Conservation (phyloP, 2,113 vertebrate species). For the Scopus umbretta region DNA sequence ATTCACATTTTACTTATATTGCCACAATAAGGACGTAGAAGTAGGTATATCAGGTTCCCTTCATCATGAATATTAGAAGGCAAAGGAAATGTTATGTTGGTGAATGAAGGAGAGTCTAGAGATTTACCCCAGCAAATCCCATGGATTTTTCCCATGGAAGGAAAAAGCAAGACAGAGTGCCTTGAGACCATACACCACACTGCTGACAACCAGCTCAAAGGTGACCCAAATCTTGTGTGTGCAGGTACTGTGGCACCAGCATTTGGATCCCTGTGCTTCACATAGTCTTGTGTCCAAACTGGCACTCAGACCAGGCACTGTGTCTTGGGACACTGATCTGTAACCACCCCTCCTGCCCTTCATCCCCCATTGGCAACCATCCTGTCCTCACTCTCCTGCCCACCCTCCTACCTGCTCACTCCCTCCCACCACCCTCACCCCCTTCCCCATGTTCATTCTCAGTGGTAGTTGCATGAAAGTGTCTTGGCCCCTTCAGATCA, state of each 20-base stretch:
- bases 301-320: background rate
- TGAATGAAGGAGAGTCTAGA: background rate
- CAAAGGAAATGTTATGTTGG: background rate
- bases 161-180: background rate
- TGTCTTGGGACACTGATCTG: background rate
- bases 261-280: background rate
- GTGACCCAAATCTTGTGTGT: background rate
- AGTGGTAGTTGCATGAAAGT: slow-evolving; percentile 49
- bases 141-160: background rate
- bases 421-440: background rate
- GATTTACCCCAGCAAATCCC: background rate
- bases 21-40: background rate
- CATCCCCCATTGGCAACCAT: background rate
- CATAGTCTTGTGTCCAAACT: background rate
- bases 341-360: slow-evolving; percentile 1
- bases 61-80: background rate
- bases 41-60: background rate
- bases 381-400: slow-evolving; percentile 23
- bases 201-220: background rate
- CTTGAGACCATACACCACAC: background rate
- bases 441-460: slow-evolving; percentile 47
- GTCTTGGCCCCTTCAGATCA: slow-evolving; percentile 45
- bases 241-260: background rate
- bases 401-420: background rate
- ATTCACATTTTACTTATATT: background rate